Base-by-base conservation (phyloP, 2,888 invertebrate genomes). In the Coenonympha arcania region DNA sequence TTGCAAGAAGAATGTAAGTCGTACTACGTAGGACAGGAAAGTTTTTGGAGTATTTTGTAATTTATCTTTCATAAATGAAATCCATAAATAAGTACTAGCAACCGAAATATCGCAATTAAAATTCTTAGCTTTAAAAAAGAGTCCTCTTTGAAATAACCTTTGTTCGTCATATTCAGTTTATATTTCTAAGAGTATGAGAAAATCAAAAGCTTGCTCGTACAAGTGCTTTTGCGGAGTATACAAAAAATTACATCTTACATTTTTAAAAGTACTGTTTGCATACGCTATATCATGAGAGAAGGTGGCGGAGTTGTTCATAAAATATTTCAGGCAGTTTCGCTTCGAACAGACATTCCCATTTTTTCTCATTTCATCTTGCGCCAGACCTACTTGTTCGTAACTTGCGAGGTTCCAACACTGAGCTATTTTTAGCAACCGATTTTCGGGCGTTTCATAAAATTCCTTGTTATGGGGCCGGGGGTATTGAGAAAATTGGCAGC, bases 301-400 rank as follows among this genome's bases (percentile, higher is more conserved):
- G 11, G 26, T 5, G 6, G 44, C 33, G 15, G 26, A 45, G 22
- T 16, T 4, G 28, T 45, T 37, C 46, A 30, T 42, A 19, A 44
- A 43, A 43, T 52, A 33, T 52, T 53, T 40, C 24, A 47, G 15
- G 9, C 20, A 30, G 30, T 46, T 40, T 30, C 22, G 28, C 34
- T 33, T 16, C 15, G 45, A 28, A 31, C 40, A 6, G 28, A 19
- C 46, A 34, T 43, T 47, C 33, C 37, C 47, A 54, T 43, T 50
- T 52, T 52, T 52, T 52, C 26, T 37, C 42, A 52, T 44, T 49
- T 52, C 40, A 46, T 48, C 46, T 55, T 47, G 28, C 42, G 33
- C 39, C 11, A 44, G 45, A 48, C 30, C n/a, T n/a, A n/a, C n/a
- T n/a, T n/a, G n/a, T n/a, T n/a, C n/a, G 43, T 44, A 36, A 30